Base-by-base conservation (phyloP, 2,888 invertebrate genomes). In the Drosophila sordidula region DNA sequence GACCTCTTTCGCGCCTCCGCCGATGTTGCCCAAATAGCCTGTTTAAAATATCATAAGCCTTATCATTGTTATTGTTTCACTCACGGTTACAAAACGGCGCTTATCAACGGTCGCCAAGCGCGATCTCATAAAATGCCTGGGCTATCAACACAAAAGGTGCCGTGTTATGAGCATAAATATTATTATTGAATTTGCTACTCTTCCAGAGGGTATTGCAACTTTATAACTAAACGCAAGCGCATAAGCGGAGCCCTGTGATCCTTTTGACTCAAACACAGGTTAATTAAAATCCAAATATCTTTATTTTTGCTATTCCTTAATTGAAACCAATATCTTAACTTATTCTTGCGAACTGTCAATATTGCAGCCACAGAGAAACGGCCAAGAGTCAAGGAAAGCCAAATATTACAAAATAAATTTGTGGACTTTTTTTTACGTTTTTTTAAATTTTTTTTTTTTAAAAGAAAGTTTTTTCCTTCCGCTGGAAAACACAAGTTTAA, bases 41-140 rank as follows among this genome's bases (percentile, higher is more conserved):
- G 25, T 12, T 6, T 18, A 29, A 45, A 49, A 34, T 56, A 44
- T 39, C 6, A 9, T 12, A 12, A 6, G 47, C 44, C 45, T 61
- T 66, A 70, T 75, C 59, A 36, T 16, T 64, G 55, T 62, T 74
- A 14, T 56, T 62, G 38, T 63, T 62, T 47, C 14, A 57, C 16
- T 49, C 12, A 49, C 34, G 18, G 41, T 39, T 57, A 34, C 14
- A 26, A 44, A 54, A 50, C 46, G 14, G 6, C 12, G 36, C 72
- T 87, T 84, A 87, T 82, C 87, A 80, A 61, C 38, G 6, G 68
- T 77, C 63, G 75, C 66, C 75, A 72, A 54, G 64, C 70, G 52
- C 45, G 50, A 58, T 63, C 70, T 64, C 71, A 81, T 83, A 80
- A 86, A 79, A 66, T 52, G 62, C 47, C 73, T 55, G 39, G 67